phyloP scores from a whole-genome alignment of 1,140 invertebrate genomes.

The Cotesia vestalis region DNA sequence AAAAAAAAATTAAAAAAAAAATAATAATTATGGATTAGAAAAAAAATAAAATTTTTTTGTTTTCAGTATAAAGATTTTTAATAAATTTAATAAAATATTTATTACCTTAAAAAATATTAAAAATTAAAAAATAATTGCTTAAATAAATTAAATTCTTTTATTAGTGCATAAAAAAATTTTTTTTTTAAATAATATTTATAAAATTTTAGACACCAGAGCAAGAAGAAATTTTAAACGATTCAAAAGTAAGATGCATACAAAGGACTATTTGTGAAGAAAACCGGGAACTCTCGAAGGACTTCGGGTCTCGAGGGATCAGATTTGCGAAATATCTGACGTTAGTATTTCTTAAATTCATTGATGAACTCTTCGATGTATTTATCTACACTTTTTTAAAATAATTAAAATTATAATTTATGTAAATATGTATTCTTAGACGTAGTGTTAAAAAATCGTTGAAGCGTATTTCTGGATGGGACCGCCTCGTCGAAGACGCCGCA shows the following conservation, averaged over 20 bases:
- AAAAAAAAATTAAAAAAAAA: no score
- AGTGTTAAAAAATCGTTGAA: slow-evolving; percentile 49
- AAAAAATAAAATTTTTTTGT: no score
- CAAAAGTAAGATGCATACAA: slow-evolving; percentile 58
- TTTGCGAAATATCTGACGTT: slow-evolving; percentile 60
- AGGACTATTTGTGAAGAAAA: slow-evolving; percentile 58
- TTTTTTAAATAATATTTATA: slow-evolving; percentile 12
- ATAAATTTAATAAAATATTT: no score
- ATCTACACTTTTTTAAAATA: no score
- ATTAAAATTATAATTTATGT: no score
- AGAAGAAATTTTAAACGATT: slow-evolving; percentile 53
- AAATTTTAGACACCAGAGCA: slow-evolving; percentile 53
- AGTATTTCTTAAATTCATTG: slow-evolving; percentile 42
- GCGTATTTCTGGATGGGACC: slow-evolving; percentile 52
- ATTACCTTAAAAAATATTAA: no score
- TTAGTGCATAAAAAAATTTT: background rate
- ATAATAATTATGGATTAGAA: no score
- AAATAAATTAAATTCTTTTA: no score
- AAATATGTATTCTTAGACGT: slow-evolving; percentile 37
- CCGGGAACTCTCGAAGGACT: slow-evolving; percentile 51
- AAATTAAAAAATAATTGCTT: no score
- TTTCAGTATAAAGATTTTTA: no score
- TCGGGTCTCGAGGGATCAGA: slow-evolving; percentile 52
- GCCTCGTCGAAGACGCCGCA: slow-evolving; percentile 56
- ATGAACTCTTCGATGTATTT: background rate